Base-by-base conservation (phyloP, 2,797 vertebrate species). In the Florisuga fusca region DNA sequence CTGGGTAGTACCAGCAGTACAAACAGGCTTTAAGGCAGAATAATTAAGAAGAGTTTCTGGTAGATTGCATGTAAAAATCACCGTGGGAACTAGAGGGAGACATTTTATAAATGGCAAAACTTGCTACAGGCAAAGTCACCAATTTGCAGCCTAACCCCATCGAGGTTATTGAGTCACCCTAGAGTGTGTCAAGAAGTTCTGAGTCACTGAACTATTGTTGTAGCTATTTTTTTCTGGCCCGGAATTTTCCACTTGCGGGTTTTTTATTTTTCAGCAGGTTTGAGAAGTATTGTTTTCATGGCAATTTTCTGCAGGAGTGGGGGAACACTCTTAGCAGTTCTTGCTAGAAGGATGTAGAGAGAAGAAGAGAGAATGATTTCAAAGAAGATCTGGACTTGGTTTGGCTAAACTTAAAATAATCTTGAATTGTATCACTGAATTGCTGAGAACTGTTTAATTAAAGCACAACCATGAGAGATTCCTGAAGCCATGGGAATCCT, bases 251-350 rank as follows among this genome's bases (percentile, higher is more conserved):
- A 19, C 63, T 76, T 94, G 89, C 82, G 89, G 59, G 57, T 50
- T 94, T 89, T 79, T 63, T 57, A 51, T 77, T 85, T 96, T 89
- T 74, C 80, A 87, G 51, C 74, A 93, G 88, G 92, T 94, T 94
- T 92, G 29, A 74, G 91, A 95, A 86, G 74, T 93, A 79, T 89
- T 93, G 74, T 89, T 87, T 76, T 82, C 74, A 79, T 25, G n/a
- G 20, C 55, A 86, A 23, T 7, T 1, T 66, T 45, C 38, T 48
- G 25, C 27, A 62, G 17, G 33, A 22, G 8, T 29, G 46, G 26
- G 7, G 7, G 6, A 2, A 31, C 12, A 29, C 19, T 62, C 31
- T 64, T 38, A 51, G 43, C 38, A 9, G 8, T 9, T 92, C 25
- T 69, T 20, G 15, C 41, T 43, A 25, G 15, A 77, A 64, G 20